Percentiles rank a stretch among this genome's conserved stretches.
Evolutionary conservation across 2,797 vertebrate species (phyloP).

Genomic region (Sebastes baramenuke): DNA sequence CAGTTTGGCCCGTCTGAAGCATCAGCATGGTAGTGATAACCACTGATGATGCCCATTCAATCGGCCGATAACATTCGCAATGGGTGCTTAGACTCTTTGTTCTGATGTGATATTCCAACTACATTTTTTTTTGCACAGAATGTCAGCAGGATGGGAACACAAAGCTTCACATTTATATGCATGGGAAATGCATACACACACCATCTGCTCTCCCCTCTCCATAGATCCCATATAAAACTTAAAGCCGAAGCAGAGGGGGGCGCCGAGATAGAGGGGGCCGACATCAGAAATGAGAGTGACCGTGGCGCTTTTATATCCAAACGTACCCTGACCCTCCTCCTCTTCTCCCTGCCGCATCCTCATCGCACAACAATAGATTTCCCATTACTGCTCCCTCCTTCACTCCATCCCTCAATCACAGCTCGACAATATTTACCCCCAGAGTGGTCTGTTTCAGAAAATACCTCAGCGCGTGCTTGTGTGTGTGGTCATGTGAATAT

Average conservation of each 20-base stretch:
- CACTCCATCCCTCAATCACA: constrained; percentile 45
- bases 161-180: background rate
- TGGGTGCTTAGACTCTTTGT: background rate
- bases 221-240: constrained; percentile 42
- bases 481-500: background rate
- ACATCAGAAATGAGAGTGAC: constrained; percentile 67
- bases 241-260: constrained; percentile 27
- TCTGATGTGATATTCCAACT: background rate
- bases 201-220: constrained; percentile 16
- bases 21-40: background rate
- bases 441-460: constrained; percentile 50
- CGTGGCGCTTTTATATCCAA: constrained; percentile 53
- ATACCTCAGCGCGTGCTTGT: background rate
- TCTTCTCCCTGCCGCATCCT: constrained; percentile 42
- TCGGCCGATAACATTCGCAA: background rate
- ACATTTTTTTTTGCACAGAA: background rate
- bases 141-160: background rate
- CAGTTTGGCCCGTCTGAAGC: background rate
- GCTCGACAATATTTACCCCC: constrained; percentile 56
- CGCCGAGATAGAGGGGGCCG: constrained; percentile 18
- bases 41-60: background rate
- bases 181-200: background rate
- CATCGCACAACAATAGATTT: constrained; percentile 69
- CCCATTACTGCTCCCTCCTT: constrained; percentile 62
- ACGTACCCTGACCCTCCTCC: constrained; percentile 39